phyloP scores from a whole-genome alignment of 2,888 invertebrate genomes.

The Phaonia tiefii region DNA sequence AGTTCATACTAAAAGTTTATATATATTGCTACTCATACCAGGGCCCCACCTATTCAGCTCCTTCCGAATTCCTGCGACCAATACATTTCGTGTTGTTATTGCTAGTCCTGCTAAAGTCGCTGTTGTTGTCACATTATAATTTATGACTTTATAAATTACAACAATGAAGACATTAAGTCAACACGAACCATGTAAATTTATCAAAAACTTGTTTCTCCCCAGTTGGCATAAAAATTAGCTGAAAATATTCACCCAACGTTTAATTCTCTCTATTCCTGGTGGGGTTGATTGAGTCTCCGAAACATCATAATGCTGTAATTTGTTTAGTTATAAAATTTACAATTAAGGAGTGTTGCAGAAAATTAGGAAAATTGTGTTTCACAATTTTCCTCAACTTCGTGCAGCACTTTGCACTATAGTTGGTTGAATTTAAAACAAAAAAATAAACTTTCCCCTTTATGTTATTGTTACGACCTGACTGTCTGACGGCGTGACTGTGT shows the following conservation, averaged over 20 bases:
- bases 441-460: slow-evolving; percentile 11
- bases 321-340: slow-evolving; percentile 26
- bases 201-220: neutral
- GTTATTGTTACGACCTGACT: neutral
- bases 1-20: too few species aligned
- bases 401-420: neutral
- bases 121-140: slow-evolving; percentile 31
- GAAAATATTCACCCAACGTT: neutral
- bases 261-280: neutral
- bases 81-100: too few species aligned
- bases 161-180: slow-evolving; percentile 33
- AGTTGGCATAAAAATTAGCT: slow-evolving; percentile 7
- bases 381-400: neutral
- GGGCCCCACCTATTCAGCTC: too few species aligned
- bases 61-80: too few species aligned
- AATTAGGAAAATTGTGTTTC: slow-evolving; percentile 12
- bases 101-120: neutral
- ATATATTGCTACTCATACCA: too few species aligned
- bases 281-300: too few species aligned
- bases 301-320: neutral
- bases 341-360: slow-evolving; percentile 23
- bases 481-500: neutral
- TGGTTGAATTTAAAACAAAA: neutral
- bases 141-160: slow-evolving; percentile 41
- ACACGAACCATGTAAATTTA: slow-evolving; percentile 20